These are phyloP conservation scores for Pipra filicauda DNA, from an alignment of 2,113 vertebrate genomes.

Conservation along the genomic window DNA sequence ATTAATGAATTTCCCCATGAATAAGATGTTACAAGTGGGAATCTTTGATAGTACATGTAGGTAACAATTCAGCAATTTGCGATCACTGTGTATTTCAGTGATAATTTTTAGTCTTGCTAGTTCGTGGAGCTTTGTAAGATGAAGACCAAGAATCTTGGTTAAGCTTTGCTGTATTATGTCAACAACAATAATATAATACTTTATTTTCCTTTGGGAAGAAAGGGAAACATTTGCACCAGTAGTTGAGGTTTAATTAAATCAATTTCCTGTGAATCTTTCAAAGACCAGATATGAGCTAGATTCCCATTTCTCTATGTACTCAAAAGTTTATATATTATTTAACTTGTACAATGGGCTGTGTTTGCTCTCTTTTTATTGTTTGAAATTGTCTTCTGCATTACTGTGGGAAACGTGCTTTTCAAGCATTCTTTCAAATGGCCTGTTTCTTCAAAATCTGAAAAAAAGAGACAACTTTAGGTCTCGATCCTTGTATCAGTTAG, in stretches of 20 bases:
- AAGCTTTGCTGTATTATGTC: slow-evolving; percentile 8
- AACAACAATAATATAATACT: slow-evolving; percentile 4
- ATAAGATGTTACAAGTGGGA: neutral
- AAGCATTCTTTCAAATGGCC: neutral
- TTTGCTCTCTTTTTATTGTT: slow-evolving; percentile 48
- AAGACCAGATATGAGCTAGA: slow-evolving; percentile 6
- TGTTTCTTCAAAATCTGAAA: neutral
- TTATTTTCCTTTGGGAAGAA: slow-evolving; percentile 33
- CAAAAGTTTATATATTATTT: slow-evolving; percentile 64
- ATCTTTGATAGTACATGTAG: neutral
- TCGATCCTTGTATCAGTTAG: fast-evolving
- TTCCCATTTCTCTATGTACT: slow-evolving; percentile 48
- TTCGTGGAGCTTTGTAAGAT: neutral
- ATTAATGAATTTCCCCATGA: slow-evolving; percentile 5
- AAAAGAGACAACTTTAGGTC: neutral
- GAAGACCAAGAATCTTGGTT: neutral
- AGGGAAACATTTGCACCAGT: slow-evolving; percentile 32
- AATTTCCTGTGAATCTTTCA: slow-evolving; percentile 7
- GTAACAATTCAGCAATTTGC: neutral
- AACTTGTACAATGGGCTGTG: slow-evolving; percentile 26
- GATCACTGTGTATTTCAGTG: neutral
- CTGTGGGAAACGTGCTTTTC: slow-evolving; percentile 6
- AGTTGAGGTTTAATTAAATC: slow-evolving; percentile 49
- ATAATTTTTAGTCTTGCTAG: neutral
- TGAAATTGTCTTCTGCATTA: slow-evolving; percentile 39